phyloP scores from a whole-genome alignment of 2,113 vertebrate genomes.

The Entelurus aequoreus region DNA sequence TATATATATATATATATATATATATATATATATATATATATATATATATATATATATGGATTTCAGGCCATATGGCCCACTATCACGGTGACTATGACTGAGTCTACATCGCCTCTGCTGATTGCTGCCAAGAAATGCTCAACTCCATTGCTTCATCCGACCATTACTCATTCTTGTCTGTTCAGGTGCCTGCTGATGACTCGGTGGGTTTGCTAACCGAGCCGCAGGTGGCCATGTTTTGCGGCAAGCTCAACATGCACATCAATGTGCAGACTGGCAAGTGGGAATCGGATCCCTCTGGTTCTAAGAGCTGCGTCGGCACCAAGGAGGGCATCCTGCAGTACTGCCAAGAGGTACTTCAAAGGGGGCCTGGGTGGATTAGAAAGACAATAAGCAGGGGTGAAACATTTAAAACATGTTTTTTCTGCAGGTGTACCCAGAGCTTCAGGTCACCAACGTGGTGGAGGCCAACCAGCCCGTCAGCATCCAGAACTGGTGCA shows the following conservation, averaged over 20 bases:
- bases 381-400: background rate
- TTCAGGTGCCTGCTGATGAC: slow-evolving; percentile 90
- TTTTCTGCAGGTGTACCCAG: slow-evolving; percentile 83
- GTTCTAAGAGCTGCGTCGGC: slow-evolving; percentile 84
- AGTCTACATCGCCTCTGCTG: too few relatives aligned
- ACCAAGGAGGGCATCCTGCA: slow-evolving; percentile 95
- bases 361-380: background rate
- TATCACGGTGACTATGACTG: too few relatives aligned
- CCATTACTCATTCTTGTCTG: slow-evolving; percentile 2
- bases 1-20: too few relatives aligned
- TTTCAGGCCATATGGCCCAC: too few relatives aligned
- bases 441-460: slow-evolving; percentile 95
- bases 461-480: slow-evolving; percentile 96
- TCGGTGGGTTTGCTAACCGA: slow-evolving; percentile 82
- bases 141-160: too few relatives aligned
- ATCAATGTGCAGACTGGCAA: slow-evolving; percentile 94
- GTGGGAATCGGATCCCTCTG: slow-evolving; percentile 87
- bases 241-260: slow-evolving; percentile 94
- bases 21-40: too few relatives aligned
- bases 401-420: background rate
- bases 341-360: slow-evolving; percentile 88
- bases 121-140: too few relatives aligned
- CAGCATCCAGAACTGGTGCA: slow-evolving; percentile 96
- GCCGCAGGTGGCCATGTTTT: slow-evolving; percentile 77
- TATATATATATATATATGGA: too few relatives aligned